phyloP scores from a whole-genome alignment of 2,797 vertebrate genomes.

The Nyctalus aviator region DNA sequence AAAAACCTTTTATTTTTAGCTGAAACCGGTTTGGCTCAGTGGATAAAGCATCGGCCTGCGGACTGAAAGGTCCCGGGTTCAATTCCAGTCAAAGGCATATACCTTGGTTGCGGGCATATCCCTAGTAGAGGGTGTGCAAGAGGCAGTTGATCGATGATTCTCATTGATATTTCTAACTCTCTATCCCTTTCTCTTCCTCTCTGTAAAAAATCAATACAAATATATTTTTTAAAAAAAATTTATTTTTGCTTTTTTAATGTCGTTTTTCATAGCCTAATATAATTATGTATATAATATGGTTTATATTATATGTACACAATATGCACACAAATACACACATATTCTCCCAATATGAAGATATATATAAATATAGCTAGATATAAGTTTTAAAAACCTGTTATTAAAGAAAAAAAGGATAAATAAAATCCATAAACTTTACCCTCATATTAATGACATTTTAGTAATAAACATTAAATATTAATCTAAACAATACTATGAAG shows the following conservation, averaged over 20 bases:
- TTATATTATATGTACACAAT: not conserved
- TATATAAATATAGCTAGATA: not conserved
- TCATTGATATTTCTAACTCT: too few relatives aligned
- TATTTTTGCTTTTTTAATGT: not conserved
- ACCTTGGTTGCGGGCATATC: too few relatives aligned
- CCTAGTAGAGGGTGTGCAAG: too few relatives aligned
- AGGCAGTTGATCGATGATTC: too few relatives aligned
- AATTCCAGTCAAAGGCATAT: too few relatives aligned
- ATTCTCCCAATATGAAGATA: not conserved
- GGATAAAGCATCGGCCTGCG: too few relatives aligned
- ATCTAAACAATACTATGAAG: not conserved
- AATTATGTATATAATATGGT: not conserved
- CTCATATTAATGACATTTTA: conserved; percentile 1
- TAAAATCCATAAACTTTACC: conserved; percentile 12
- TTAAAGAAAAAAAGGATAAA: not conserved
- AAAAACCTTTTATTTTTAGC: not conserved
- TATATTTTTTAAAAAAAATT: not conserved
- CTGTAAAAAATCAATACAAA: too few relatives aligned
- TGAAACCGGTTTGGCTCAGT: too few relatives aligned
- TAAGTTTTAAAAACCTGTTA: not conserved
- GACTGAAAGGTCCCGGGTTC: too few relatives aligned
- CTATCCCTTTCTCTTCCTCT: too few relatives aligned
- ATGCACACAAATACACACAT: not conserved
- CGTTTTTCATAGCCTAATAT: not conserved
- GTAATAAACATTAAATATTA: conserved; percentile 40